A percentile compares a stretch with the other conserved stretches of the same genome.
These are phyloP conservation scores for Melopsittacus undulatus DNA, from an alignment of 2,797 vertebrate genomes.

Conservation along the genomic window DNA sequence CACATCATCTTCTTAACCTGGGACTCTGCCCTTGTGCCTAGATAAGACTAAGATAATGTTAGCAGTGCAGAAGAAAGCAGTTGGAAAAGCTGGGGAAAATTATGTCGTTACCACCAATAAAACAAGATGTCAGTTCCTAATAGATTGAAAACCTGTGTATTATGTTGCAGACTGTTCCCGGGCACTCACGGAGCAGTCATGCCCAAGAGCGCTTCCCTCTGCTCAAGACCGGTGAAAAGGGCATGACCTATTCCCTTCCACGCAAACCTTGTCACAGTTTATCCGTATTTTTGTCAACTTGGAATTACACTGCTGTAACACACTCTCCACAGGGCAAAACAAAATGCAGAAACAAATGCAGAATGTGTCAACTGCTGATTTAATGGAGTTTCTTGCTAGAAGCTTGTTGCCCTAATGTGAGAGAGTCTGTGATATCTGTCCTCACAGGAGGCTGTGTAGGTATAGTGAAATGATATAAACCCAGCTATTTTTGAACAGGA, in stretches of 20 bases:
- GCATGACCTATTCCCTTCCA: conserved; percentile 68
- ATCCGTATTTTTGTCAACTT: conserved; percentile 66
- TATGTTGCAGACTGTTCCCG: conserved; percentile 48
- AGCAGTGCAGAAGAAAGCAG: not conserved
- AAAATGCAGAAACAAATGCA: conserved; percentile 61
- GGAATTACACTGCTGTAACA: conserved; percentile 53
- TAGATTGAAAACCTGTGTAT: conserved; percentile 48
- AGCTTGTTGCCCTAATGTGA: not conserved
- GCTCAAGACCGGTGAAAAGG: conserved; percentile 65
- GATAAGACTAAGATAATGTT: not conserved
- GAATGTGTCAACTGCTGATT: conserved; percentile 61
- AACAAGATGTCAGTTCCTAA: conserved; percentile 63
- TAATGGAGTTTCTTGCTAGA: conserved; percentile 58
- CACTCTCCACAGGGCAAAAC: conserved; percentile 68
- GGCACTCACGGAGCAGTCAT: conserved; percentile 48
- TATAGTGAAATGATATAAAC: not conserved
- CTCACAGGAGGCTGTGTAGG: not conserved
- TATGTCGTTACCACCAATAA: conserved; percentile 40
- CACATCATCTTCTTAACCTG: not conserved
- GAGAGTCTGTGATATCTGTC: not conserved
- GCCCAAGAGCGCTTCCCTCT: conserved; percentile 62
- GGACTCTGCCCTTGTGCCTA: not conserved
- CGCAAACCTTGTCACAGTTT: conserved; percentile 68
- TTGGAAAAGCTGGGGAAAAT: conserved; percentile 49
- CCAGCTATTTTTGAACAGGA: not conserved